Conservation (phyloP, 2,888 invertebrate species). For the Drosophila nigritarsus region DNA sequence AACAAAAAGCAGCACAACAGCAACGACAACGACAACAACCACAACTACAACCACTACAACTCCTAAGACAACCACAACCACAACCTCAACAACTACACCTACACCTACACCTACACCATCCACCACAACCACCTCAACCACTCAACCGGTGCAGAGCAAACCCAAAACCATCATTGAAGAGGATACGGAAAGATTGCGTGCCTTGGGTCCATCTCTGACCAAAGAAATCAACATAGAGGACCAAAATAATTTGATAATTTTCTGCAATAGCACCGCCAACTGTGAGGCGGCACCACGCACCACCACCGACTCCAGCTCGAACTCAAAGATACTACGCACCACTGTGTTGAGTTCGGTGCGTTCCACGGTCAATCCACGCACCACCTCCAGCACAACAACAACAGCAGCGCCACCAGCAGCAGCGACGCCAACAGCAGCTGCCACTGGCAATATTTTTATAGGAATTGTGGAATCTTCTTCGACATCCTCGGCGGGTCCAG, state of each 20-base stretch:
- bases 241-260: slow-evolving; percentile 82
- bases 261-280: slow-evolving; percentile 84
- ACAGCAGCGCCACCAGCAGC: slow-evolving; percentile 9
- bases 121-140: slow-evolving; percentile 32
- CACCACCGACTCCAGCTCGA: slow-evolving; percentile 84
- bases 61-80: slow-evolving; percentile 31
- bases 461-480: slow-evolving; percentile 63
- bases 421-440: slow-evolving; percentile 4
- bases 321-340: slow-evolving; percentile 86
- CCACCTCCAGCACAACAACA: slow-evolving; percentile 37
- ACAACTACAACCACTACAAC: slow-evolving; percentile 21
- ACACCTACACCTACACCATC: slow-evolving; percentile 35
- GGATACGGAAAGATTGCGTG: slow-evolving; percentile 74
- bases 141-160: slow-evolving; percentile 24
- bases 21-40: slow-evolving; percentile 18
- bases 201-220: slow-evolving; percentile 76
- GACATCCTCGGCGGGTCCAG: slow-evolving; percentile 28
- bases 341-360: slow-evolving; percentile 86
- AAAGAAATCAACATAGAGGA: slow-evolving; percentile 81
- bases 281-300: slow-evolving; percentile 63
- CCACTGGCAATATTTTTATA: slow-evolving; percentile 34
- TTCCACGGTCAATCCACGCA: slow-evolving; percentile 81
- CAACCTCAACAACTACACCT: slow-evolving; percentile 8
- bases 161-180: slow-evolving; percentile 71
- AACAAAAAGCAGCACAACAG: slow-evolving; percentile 21